phyloP scores from a whole-genome alignment of 1,140 invertebrate species.

The Sycophila sp. region DNA sequence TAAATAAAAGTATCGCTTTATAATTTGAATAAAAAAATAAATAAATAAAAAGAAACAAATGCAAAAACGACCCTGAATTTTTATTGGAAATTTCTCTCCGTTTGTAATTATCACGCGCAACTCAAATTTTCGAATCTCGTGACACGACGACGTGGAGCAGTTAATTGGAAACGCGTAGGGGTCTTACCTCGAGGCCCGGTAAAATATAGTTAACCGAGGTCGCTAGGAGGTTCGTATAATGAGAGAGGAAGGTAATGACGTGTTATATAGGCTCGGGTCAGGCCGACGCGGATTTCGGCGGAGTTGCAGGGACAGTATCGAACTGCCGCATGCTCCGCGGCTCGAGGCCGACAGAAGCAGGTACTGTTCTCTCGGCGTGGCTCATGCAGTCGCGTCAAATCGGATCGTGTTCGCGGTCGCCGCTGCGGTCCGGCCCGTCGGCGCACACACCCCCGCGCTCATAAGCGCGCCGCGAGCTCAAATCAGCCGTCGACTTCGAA shows the following conservation, averaged over 20 bases:
- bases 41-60: no score
- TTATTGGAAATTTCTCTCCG: no score
- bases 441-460: neutral
- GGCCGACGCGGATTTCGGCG: neutral
- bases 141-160: no score
- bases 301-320: neutral
- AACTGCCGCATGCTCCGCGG: neutral
- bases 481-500: neutral
- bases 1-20: no score
- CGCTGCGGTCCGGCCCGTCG: neutral
- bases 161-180: no score
- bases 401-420: slow-evolving; percentile 1
- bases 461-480: neutral
- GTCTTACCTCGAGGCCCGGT: no score
- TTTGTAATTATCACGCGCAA: no score
- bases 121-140: no score
- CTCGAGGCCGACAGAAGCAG: neutral
- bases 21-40: no score
- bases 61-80: no score
- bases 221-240: no score
- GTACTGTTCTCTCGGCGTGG: neutral
- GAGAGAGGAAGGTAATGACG: neutral
- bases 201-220: no score
- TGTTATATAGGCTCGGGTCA: neutral
- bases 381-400: neutral